phyloP scores from a whole-genome alignment of 2,797 vertebrate species.

The Sebastolobus altivelis region DNA sequence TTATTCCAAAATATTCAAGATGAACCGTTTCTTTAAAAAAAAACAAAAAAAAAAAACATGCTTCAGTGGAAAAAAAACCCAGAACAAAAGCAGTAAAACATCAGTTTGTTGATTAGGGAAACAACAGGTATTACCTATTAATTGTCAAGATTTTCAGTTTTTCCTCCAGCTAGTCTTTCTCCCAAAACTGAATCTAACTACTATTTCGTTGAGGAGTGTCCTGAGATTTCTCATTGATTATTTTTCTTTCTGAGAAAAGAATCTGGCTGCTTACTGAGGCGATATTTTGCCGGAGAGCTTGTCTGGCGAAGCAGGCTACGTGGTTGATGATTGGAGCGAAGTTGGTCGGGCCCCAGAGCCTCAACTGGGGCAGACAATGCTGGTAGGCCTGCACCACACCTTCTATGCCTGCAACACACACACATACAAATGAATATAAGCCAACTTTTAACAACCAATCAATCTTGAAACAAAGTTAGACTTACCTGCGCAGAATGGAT shows the following conservation, averaged over 20 bases:
- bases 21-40: background rate
- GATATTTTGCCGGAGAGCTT: slow-evolving; percentile 87
- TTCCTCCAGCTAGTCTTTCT: background rate
- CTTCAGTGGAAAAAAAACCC: background rate
- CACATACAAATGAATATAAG: slow-evolving; percentile 11
- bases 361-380: slow-evolving; percentile 91
- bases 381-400: slow-evolving; percentile 92
- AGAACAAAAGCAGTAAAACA: background rate
- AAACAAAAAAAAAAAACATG: too few species aligned
- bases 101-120: too few species aligned
- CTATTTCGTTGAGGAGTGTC: background rate
- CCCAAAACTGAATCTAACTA: background rate
- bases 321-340: slow-evolving; percentile 96
- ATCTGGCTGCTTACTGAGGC: slow-evolving; percentile 88
- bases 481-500: slow-evolving; percentile 93
- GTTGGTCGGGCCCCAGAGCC: slow-evolving; percentile 95
- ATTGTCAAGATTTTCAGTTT: background rate
- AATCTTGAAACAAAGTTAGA: slow-evolving; percentile 6
- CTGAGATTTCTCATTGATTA: background rate
- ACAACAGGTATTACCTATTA: background rate
- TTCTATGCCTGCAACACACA: slow-evolving; percentile 87
- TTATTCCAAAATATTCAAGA: background rate
- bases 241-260: background rate
- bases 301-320: slow-evolving; percentile 88
- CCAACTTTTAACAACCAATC: background rate